These are phyloP conservation scores for Oreochromis aureus DNA, from an alignment of 2,113 vertebrate species.

Conservation along the genomic window DNA sequence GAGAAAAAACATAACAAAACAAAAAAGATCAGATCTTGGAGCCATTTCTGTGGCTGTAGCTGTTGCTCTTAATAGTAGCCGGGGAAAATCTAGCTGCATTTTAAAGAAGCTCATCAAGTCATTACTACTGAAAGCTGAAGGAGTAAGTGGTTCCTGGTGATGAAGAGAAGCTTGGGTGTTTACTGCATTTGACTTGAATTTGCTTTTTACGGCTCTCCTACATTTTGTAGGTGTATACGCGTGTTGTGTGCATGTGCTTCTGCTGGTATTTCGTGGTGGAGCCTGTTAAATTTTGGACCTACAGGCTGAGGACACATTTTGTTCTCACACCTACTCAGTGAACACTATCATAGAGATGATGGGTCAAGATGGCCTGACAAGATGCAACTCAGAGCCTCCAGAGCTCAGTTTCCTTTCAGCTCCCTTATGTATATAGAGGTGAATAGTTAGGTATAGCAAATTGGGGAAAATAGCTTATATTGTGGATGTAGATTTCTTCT, in stretches of 20 bases:
- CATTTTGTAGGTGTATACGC: not conserved
- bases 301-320: slow-evolving; percentile 1
- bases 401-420: not conserved
- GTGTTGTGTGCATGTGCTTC: not conserved
- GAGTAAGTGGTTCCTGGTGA: not conserved
- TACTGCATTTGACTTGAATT: not conserved
- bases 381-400: slow-evolving; percentile 25
- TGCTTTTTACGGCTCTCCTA: not conserved
- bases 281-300: not conserved
- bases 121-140: not conserved
- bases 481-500: not conserved
- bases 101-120: not conserved
- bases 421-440: not conserved
- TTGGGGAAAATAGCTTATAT: not conserved
- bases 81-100: not conserved
- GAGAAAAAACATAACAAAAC: not conserved
- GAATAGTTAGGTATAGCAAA: not conserved
- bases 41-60: not conserved
- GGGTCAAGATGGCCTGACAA: slow-evolving; percentile 38
- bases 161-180: not conserved
- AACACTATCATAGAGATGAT: slow-evolving; percentile 58
- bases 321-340: slow-evolving; percentile 49
- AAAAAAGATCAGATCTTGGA: not conserved
- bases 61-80: not conserved
- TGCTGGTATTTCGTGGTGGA: not conserved